Evolutionary conservation across 1,140 invertebrate species (phyloP), one percentile per base, ranked within the genome.

Genomic region (Prorops nasuta): DNA sequence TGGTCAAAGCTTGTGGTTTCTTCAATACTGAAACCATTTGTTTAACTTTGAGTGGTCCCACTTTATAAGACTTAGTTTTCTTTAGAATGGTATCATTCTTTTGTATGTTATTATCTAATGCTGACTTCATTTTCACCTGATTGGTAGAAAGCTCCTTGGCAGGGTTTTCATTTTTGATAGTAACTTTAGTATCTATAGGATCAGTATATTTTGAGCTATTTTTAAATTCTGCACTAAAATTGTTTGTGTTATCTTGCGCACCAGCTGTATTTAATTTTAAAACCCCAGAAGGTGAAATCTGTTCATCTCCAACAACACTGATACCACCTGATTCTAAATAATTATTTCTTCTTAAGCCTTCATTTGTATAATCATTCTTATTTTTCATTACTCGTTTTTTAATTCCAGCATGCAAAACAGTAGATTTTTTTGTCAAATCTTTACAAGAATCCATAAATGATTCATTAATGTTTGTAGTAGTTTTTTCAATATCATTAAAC

Each of bases 1-100:
- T 62, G 40, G 65, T 64, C 4, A 28, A 6, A n/a, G n/a, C n/a
- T 28, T 28, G 24, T 28, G 24, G 10, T 39, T 72, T 74, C 21
- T 75, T 76, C 14, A 77, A 39, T 8, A 77, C 71, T 0, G 75
- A 77, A 20, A 77, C 45, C 72, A 74, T 72, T 28, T 64, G 63
- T 20, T 66, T 64, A 1, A 17, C 32, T 51, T 54, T 66, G n/a
- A 45, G 19, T 20, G 0, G 39, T 14, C 43, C 44, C 34, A 6
- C 19, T 32, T 54, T 41, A 15, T 55, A 6, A 12, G 48, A 42
- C 47, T 69, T 69, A 4, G 62, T 57, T 37, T 71, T 68, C 52
- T 56, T 40, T 67, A 57, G 9, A 53, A 4, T 10, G 4, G 4
- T 28, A 4, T 28, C 51, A 15, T 58, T 34, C 37, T 67, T 60